A percentile compares a stretch with the other conserved stretches of the same genome.
These are phyloP conservation scores for Ceratina japonica DNA, from an alignment of 1,140 invertebrate genomes.

Conservation along the genomic window DNA sequence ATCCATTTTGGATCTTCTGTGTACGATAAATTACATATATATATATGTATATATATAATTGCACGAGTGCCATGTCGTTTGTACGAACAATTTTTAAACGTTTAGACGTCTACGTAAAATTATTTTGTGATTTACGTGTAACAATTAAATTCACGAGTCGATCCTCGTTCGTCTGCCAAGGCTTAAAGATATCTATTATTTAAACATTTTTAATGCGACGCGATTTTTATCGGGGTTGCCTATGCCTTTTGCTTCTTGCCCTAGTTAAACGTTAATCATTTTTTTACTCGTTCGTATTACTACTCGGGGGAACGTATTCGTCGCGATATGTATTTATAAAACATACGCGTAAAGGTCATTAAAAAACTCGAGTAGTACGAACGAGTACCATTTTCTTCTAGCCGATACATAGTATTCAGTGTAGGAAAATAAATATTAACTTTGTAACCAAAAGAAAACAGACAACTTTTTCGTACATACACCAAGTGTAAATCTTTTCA, in stretches of 20 bases:
- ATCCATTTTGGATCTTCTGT: constrained; percentile 10
- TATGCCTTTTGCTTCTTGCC: constrained; percentile 58
- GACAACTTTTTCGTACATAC: too few relatives aligned
- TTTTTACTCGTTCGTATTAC: constrained; percentile 17
- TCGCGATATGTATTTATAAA: not conserved
- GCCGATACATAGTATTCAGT: too few relatives aligned
- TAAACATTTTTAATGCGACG: not conserved
- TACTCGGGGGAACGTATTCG: not conserved
- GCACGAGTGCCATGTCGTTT: constrained; percentile 18
- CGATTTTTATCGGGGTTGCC: constrained; percentile 50
- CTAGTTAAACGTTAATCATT: constrained; percentile 47
- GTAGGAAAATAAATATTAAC: too few relatives aligned
- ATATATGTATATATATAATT: too few relatives aligned
- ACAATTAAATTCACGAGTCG: not conserved
- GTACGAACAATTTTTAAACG: not conserved
- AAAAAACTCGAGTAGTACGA: too few relatives aligned
- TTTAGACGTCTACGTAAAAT: not conserved
- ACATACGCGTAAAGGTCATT: too few relatives aligned
- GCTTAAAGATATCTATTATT: not conserved
- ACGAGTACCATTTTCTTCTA: too few relatives aligned
- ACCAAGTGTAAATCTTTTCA: not conserved
- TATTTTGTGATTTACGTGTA: constrained; percentile 1
- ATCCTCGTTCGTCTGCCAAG: not conserved
- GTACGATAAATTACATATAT: constrained; percentile 37
- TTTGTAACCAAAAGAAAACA: too few relatives aligned